These are phyloP conservation scores for Phrynosoma blainvillii DNA, from an alignment of 2,113 vertebrate genomes.

Conservation along the genomic window DNA sequence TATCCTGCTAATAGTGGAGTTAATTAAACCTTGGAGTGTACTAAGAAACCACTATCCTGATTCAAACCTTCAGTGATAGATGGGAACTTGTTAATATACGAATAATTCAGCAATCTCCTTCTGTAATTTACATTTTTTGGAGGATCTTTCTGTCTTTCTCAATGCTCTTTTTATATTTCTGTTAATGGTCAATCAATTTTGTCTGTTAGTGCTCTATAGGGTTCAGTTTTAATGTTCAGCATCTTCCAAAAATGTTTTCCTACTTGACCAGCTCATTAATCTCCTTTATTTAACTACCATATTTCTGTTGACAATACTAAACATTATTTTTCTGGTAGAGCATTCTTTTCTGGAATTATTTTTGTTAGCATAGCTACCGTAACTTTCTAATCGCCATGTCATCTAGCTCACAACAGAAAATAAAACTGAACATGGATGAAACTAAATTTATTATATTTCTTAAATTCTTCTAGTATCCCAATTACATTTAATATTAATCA, in stretches of 20 bases:
- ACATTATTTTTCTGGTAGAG: not conserved
- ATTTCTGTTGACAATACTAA: not conserved
- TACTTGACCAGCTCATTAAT: not conserved
- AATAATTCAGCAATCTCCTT: too few species aligned
- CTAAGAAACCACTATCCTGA: too few species aligned
- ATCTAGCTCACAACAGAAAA: not conserved
- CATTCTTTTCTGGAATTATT: not conserved
- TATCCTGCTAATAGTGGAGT: too few species aligned
- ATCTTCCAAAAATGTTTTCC: not conserved
- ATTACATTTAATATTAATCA: too few species aligned
- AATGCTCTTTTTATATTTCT: not conserved
- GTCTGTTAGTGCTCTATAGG: not conserved
- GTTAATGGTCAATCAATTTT: not conserved
- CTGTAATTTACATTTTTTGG: not conserved
- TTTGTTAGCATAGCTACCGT: not conserved
- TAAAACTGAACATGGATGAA: not conserved
- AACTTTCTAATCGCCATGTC: not conserved
- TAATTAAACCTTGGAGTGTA: too few species aligned
- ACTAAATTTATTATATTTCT: not conserved
- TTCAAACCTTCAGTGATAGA: too few species aligned
- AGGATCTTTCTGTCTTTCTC: not conserved
- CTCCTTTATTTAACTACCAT: too few species aligned
- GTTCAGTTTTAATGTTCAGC: not conserved
- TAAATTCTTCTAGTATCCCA: not conserved
- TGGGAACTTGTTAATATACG: too few species aligned